Conservation (phyloP, 2,113 vertebrate species). For the Stictonetta naevosa region DNA sequence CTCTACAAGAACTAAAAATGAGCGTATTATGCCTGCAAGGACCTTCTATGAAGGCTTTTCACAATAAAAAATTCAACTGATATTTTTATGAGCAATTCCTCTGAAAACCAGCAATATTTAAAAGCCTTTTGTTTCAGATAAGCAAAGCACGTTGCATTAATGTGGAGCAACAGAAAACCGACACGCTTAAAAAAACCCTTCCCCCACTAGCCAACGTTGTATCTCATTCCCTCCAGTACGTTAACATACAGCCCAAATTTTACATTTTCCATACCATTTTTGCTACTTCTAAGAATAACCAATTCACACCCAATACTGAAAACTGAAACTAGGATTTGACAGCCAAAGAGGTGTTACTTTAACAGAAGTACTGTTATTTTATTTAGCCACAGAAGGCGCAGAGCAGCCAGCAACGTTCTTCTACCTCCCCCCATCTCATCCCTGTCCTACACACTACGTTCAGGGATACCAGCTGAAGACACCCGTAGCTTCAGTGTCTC, state of each 20-base stretch:
- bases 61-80: constrained; percentile 27
- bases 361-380: not conserved
- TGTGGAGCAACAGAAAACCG: not conserved
- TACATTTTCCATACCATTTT: not conserved
- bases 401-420: not conserved
- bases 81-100: not conserved
- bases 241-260: accelerated
- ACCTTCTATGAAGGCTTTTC: constrained; percentile 16
- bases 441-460: accelerated
- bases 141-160: not conserved
- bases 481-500: not conserved
- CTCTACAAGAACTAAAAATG: not conserved
- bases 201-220: not conserved
- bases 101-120: not conserved
- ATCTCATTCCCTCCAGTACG: not conserved
- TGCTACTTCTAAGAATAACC: not conserved
- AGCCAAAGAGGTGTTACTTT: not conserved
- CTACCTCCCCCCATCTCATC: not conserved
- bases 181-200: not conserved
- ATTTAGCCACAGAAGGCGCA: not conserved
- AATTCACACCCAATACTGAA: not conserved
- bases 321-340: not conserved
- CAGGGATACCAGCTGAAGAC: accelerated
- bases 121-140: not conserved
- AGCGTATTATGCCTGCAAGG: constrained; percentile 17